Conservation (phyloP, 2,797 vertebrate genomes). For the Loriculus beryllinus region DNA sequence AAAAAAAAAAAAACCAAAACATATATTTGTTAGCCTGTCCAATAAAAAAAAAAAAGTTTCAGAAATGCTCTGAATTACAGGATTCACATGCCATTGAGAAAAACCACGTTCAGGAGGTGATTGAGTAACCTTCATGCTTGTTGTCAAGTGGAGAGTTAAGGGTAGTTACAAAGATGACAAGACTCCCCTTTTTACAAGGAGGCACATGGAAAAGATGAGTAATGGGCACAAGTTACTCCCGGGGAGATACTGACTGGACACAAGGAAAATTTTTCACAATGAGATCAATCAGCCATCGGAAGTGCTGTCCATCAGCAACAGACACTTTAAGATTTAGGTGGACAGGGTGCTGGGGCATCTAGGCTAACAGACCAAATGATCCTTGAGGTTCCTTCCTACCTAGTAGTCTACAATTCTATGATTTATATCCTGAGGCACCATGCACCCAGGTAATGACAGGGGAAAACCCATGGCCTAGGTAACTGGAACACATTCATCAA, state of each 20-base stretch:
- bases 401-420: neutral
- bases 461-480: neutral
- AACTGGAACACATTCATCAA: accelerated
- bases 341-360: neutral
- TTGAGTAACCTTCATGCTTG: accelerated
- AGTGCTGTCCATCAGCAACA: neutral
- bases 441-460: neutral
- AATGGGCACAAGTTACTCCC: neutral
- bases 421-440: neutral
- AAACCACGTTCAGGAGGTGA: neutral
- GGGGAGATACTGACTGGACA: neutral
- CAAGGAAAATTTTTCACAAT: neutral
- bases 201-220: neutral
- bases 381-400: neutral
- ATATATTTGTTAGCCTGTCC: neutral
- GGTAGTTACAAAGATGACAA: neutral
- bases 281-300: neutral
- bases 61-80: neutral
- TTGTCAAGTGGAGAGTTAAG: neutral
- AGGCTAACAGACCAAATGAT: neutral
- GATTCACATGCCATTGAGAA: neutral
- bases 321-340: neutral
- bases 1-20: neutral
- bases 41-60: slow-evolving; percentile 9
- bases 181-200: neutral